phyloP scores from a whole-genome alignment of 2,113 vertebrate species.

The Larimichthys polyactis region DNA sequence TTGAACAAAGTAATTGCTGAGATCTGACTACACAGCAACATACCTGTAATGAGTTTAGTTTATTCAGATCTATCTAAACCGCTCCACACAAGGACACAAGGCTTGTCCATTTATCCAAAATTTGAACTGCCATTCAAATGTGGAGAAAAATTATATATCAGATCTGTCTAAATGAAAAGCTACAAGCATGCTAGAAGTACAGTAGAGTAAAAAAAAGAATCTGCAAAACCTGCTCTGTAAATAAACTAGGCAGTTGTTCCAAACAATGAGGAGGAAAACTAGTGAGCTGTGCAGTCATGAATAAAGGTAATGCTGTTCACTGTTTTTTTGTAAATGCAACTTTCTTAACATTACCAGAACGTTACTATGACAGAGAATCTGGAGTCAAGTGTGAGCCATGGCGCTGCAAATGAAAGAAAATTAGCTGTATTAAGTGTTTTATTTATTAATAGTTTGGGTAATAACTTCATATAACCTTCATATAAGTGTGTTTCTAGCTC shows the following conservation, averaged over 20 bases:
- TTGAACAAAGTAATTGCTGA: neutral
- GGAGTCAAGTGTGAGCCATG: too few relatives aligned
- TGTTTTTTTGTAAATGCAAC: too few relatives aligned
- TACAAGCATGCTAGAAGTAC: too few relatives aligned
- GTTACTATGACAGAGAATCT: neutral
- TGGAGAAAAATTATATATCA: neutral
- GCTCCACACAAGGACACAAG: too few relatives aligned
- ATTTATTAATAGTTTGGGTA: too few relatives aligned
- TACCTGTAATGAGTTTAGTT: neutral
- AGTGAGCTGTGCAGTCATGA: too few relatives aligned
- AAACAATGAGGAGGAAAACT: too few relatives aligned
- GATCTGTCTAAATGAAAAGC: neutral
- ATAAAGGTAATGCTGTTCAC: too few relatives aligned
- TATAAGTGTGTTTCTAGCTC: too few relatives aligned
- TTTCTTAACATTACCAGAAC: neutral
- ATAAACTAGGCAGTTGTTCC: neutral
- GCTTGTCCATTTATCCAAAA: neutral
- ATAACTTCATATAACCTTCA: too few relatives aligned
- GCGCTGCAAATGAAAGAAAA: neutral
- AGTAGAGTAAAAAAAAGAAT: too few relatives aligned
- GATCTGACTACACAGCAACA: neutral
- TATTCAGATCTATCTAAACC: neutral
- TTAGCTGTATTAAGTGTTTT: too few relatives aligned
- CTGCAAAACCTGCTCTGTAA: neutral
- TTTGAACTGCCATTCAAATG: neutral